Percentiles rank a stretch among this genome's conserved stretches.
These are phyloP conservation scores for Melolontha melolontha DNA, from an alignment of 2,888 invertebrate genomes.

Conservation along the genomic window DNA sequence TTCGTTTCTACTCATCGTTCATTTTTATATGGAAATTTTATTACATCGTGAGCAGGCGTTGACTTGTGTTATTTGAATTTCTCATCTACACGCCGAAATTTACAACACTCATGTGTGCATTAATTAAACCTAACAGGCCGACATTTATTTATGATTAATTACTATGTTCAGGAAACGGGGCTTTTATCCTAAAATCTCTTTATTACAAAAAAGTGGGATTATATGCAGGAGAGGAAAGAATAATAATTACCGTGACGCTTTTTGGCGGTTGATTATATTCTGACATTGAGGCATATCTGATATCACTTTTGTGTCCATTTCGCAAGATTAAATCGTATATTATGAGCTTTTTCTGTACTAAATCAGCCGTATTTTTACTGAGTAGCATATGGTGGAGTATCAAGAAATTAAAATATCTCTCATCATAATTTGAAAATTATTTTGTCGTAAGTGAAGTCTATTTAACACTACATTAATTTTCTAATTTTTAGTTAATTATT, in stretches of 20 bases:
- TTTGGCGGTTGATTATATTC: constrained; percentile 21
- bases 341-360: too few species aligned
- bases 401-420: too few species aligned
- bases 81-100: constrained; percentile 29
- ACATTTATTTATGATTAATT: constrained; percentile 34
- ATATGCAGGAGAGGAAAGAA: constrained; percentile 3
- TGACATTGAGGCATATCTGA: too few species aligned
- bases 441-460: too few species aligned
- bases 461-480: too few species aligned
- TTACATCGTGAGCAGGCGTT: constrained; percentile 25
- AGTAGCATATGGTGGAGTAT: too few species aligned
- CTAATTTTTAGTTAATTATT: too few species aligned
- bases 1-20: constrained; percentile 15
- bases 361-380: too few species aligned
- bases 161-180: constrained; percentile 29
- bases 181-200: constrained; percentile 36
- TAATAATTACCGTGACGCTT: constrained; percentile 35
- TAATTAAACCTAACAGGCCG: constrained; percentile 27
- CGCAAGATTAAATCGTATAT: too few species aligned
- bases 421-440: too few species aligned
- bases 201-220: constrained; percentile 18
- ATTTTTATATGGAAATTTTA: constrained; percentile 32
- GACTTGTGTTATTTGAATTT: constrained; percentile 31
- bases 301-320: too few species aligned
- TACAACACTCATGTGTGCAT: constrained; percentile 35